Conservation (phyloP, 2,797 vertebrate species). For the Pyrocephalus nanus region DNA sequence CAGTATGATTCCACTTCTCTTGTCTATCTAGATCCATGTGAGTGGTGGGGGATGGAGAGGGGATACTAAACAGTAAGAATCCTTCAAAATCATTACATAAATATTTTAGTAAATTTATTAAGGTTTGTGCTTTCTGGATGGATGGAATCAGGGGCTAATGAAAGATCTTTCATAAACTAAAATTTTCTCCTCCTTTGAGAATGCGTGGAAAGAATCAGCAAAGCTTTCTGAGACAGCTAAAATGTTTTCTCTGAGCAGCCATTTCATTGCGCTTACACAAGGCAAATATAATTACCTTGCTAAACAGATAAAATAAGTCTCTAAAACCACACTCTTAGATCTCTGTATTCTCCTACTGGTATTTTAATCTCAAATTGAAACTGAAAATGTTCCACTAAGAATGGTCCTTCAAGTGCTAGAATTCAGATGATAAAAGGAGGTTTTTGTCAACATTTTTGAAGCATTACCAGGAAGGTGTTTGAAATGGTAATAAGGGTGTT, state of each 20-base stretch:
- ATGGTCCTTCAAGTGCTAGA: neutral
- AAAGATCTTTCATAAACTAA: neutral
- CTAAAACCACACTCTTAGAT: neutral
- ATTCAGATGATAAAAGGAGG: neutral
- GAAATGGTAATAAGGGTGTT: neutral
- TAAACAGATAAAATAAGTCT: neutral
- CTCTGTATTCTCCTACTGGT: neutral
- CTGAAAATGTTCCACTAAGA: neutral
- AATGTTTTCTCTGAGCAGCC: neutral
- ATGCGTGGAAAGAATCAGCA: neutral
- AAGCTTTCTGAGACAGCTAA: neutral
- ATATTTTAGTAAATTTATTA: neutral
- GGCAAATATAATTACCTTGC: neutral
- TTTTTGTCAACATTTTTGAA: neutral
- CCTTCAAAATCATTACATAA: neutral
- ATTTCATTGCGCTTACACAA: neutral
- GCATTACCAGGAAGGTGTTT: neutral
- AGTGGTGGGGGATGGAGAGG: neutral
- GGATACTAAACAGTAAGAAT: neutral
- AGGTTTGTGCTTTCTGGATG: neutral
- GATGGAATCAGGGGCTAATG: neutral
- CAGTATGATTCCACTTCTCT: neutral
- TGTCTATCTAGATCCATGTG: neutral
- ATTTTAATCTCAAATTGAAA: neutral
- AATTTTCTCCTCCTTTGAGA: neutral